Evolutionary conservation across 2,113 vertebrate species (phyloP), one percentile per base, ranked within the genome.

Genomic region (Cyphomyrus discorhynchus): DNA sequence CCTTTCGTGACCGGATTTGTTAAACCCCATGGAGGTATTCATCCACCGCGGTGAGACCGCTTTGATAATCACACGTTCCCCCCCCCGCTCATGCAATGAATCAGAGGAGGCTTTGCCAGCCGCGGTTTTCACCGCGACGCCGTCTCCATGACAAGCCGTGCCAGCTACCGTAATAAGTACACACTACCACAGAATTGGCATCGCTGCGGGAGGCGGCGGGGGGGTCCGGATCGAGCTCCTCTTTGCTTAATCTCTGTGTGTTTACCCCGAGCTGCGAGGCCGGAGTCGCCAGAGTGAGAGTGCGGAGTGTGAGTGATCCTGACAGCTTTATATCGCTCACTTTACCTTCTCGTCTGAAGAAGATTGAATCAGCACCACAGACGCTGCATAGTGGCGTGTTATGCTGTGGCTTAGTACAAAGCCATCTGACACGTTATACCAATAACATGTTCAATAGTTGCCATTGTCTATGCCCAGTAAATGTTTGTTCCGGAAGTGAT

Each of bases 21-120:
- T 80, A 90, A 21, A 52, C n/a, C 24, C 15, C 2, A 45, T 4
- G 56, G 9, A 46, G 77, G 50, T 15, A 88, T 88, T 77, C 74
- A 88, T 52, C 17, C 66, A 31, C 66, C 58, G 49, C 52, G 3
- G n/a, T 31, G 27, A 35, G 52, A 88, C 82, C 70, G 46, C 80
- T 80, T 62, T 88, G 83, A 88, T 88, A 82, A 90, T 90, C 77
- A 66, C 49, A 27, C 77, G 56, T 42, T 9, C 82, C 80, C 19
- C 42, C 21, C 3, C 39, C 39, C 15, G 4, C 31, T 77, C 31
- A 11, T 42, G n/a, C 24, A 39, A 74, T 53, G 42, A 47, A 52
- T 80, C 50, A 70, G 19, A 50, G 70, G 52, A 50, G n/a, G 24
- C 62, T 49, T 74, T 46, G 87, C 66, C 85, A 74, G 21, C 42